Evolutionary conservation across 2,797 vertebrate genomes (phyloP).

Genomic region (Aplochiton taeniatus): DNA sequence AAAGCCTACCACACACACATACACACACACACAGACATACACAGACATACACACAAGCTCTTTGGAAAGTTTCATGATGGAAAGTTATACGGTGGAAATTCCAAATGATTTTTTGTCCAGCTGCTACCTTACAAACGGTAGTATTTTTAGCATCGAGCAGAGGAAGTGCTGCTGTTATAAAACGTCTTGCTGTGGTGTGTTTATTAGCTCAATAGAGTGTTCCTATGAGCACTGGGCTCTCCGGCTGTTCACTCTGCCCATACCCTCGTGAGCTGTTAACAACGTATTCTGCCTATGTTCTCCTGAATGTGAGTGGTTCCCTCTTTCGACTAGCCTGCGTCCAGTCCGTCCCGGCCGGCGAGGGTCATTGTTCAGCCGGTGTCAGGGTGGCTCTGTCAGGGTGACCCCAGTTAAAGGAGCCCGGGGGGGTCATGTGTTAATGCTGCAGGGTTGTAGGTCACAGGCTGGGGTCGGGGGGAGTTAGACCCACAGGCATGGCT

Average conservation of each 20-base stretch:
- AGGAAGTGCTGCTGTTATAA: constrained; percentile 47
- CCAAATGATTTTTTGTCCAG: constrained; percentile 61
- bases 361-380: constrained; percentile 37
- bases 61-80: constrained; percentile 49
- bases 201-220: no score
- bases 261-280: no score
- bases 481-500: constrained; percentile 49
- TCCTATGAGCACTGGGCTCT: no score
- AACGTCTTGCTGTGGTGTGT: no score
- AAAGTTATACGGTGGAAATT: constrained; percentile 52
- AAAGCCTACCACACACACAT: constrained; percentile 27
- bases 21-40: constrained; percentile 9
- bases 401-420: constrained; percentile 39
- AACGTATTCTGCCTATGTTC: no score
- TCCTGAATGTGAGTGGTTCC: no score
- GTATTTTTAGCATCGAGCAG: constrained; percentile 54
- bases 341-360: neutral
- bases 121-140: constrained; percentile 51
- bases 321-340: no score
- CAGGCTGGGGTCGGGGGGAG: constrained; percentile 51
- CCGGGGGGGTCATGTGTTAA: constrained; percentile 56
- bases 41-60: constrained; percentile 6
- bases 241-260: no score
- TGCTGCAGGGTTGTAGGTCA: constrained; percentile 59
- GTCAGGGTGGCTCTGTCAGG: constrained; percentile 33